phyloP scores from a whole-genome alignment of 2,113 vertebrate genomes.

The Caranx ignobilis region DNA sequence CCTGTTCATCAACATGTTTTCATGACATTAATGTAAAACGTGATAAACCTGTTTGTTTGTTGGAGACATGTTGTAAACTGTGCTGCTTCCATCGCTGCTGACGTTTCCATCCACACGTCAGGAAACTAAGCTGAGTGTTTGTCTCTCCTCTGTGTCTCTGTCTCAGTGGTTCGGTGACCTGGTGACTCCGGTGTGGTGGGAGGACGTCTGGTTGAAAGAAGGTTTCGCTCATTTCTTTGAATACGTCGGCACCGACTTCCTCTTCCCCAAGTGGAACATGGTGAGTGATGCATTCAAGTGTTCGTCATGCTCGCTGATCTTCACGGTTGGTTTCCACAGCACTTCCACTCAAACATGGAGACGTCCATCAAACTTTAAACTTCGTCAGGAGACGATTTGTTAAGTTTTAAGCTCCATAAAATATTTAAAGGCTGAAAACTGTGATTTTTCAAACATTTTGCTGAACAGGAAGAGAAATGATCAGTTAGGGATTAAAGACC shows the following conservation, averaged over 20 bases:
- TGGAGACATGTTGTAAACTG: no score
- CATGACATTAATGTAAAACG: no score
- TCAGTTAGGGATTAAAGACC: background rate
- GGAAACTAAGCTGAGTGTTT: no score
- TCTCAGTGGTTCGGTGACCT: constrained; percentile 97
- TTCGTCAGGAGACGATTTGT: background rate
- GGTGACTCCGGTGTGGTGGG: constrained; percentile 98
- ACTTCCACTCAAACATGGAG: no score
- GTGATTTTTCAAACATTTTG: background rate
- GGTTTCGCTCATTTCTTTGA: constrained; percentile 99
- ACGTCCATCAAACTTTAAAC: background rate
- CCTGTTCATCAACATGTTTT: no score
- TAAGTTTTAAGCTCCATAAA: background rate
- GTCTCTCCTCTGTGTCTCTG: background rate
- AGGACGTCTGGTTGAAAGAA: constrained; percentile 98
- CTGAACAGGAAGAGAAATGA: background rate
- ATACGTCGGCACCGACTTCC: constrained; percentile 96
- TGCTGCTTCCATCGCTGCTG: no score
- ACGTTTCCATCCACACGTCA: no score
- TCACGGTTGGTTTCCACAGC: background rate
- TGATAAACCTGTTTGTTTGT: no score
- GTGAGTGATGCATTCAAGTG: constrained; percentile 80
- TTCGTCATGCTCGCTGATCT: background rate
- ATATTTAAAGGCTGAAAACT: background rate
- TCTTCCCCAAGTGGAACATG: constrained; percentile 99